Evolutionary conservation across 2,113 vertebrate species (phyloP).

Genomic region (Patagioenas fasciata): DNA sequence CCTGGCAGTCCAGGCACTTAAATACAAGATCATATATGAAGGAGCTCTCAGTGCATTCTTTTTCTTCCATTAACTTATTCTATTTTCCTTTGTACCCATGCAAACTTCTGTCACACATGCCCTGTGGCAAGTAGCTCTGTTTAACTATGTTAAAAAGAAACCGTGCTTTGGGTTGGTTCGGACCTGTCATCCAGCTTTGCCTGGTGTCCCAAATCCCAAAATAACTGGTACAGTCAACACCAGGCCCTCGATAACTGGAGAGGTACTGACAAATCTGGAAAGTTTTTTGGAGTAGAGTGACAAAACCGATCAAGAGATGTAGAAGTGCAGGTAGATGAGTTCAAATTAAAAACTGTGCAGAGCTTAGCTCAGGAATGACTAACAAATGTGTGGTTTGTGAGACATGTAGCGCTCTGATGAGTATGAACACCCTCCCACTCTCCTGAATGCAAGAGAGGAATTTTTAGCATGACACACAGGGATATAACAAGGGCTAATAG

Average conservation of each 20-base stretch:
- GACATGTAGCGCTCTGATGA: background rate
- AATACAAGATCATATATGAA: background rate
- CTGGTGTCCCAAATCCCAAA: background rate
- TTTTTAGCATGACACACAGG: background rate
- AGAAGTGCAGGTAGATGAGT: slow-evolving; percentile 13
- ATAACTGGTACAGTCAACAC: background rate
- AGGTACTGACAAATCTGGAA: background rate
- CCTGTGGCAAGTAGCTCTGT: background rate
- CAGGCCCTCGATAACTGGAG: background rate
- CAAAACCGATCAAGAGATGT: background rate
- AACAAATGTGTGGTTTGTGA: slow-evolving; percentile 50
- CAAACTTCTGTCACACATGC: background rate
- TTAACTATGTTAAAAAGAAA: background rate
- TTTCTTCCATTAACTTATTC: background rate
- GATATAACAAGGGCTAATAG: slow-evolving; percentile 43
- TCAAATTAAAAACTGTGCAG: background rate
- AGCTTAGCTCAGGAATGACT: slow-evolving; percentile 41
- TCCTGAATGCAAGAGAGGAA: background rate
- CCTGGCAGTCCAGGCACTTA: background rate
- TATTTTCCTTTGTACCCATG: background rate
- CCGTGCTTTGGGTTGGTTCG: background rate
- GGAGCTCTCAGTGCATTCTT: background rate
- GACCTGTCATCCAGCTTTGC: background rate
- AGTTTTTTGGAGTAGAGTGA: background rate
- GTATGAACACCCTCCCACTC: slow-evolving; percentile 52